Conservation (phyloP, 2,888 invertebrate species). For the Conops quadrifasciatus region DNA sequence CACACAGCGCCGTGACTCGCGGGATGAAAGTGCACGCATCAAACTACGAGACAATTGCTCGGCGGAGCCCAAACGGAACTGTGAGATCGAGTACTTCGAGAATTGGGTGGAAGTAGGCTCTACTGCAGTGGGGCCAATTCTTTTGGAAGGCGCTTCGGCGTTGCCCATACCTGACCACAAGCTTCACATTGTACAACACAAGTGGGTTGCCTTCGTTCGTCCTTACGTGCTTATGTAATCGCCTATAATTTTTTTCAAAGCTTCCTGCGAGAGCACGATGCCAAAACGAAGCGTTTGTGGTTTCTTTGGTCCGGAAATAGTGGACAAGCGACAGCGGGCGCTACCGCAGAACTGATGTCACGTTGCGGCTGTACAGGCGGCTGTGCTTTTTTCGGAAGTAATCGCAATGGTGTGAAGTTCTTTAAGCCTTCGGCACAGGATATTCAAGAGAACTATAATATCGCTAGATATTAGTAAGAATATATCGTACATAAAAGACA, state of each 20-base stretch:
- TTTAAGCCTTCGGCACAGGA: constrained; percentile 86
- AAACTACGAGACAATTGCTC: constrained; percentile 59
- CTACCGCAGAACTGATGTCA: constrained; percentile 67
- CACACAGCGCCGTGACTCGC: constrained; percentile 62
- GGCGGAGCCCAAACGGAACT: constrained; percentile 56
- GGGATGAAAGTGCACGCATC: constrained; percentile 55
- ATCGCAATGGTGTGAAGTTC: constrained; percentile 87
- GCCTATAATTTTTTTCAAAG: constrained; percentile 51
- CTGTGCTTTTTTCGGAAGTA: constrained; percentile 92
- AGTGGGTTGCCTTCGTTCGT: constrained; percentile 67
- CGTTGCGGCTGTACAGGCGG: constrained; percentile 97
- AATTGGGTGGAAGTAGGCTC: constrained; percentile 94
- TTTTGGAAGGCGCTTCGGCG: constrained; percentile 88
- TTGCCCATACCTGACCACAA: constrained; percentile 80
- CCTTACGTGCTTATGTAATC: background rate
- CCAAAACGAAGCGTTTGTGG: constrained; percentile 86
- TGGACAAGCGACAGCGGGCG: constrained; percentile 49
- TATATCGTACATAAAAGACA: too few relatives aligned
- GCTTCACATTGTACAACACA: constrained; percentile 81
- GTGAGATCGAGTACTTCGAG: constrained; percentile 67
- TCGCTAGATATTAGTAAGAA: constrained; percentile 71
- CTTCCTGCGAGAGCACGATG: constrained; percentile 84
- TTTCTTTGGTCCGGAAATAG: constrained; percentile 83
- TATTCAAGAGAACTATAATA: constrained; percentile 81
- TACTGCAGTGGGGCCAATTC: constrained; percentile 86